These are phyloP conservation scores for Plebejus anna DNA, from an alignment of 2,888 invertebrate species.

Conservation along the genomic window DNA sequence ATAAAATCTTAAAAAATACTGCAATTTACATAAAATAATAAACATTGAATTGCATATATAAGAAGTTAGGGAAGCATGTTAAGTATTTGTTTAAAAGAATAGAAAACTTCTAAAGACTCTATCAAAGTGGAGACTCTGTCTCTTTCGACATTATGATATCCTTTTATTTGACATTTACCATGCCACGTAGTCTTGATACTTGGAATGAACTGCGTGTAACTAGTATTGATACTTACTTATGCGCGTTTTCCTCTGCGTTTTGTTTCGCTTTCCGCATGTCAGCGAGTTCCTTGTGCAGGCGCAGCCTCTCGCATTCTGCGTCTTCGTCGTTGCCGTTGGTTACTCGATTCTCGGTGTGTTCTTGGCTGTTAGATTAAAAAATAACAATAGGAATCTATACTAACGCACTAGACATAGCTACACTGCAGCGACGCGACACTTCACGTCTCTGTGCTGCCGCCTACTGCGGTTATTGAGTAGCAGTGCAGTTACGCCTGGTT, in stretches of 20 bases:
- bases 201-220: not conserved
- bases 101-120: not conserved
- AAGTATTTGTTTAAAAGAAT: not conserved
- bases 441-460: not conserved
- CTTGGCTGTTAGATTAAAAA: constrained; percentile 45
- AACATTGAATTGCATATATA: not conserved
- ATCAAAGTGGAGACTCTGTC: no score
- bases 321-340: constrained; percentile 63
- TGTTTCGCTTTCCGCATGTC: constrained; percentile 79
- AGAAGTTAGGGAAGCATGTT: not conserved
- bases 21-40: not conserved
- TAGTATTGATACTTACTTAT: constrained; percentile 68
- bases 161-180: not conserved
- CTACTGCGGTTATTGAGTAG: not conserved
- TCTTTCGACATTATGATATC: no score
- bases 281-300: constrained; percentile 77
- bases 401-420: not conserved
- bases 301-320: constrained; percentile 74
- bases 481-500: no score
- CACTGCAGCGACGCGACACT: not conserved
- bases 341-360: constrained; percentile 56
- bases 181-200: not conserved
- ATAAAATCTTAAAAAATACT: not conserved
- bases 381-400: not conserved
- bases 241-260: constrained; percentile 78